Conservation (phyloP, 2,113 vertebrate genomes). For the Dascyllus trimaculatus region DNA sequence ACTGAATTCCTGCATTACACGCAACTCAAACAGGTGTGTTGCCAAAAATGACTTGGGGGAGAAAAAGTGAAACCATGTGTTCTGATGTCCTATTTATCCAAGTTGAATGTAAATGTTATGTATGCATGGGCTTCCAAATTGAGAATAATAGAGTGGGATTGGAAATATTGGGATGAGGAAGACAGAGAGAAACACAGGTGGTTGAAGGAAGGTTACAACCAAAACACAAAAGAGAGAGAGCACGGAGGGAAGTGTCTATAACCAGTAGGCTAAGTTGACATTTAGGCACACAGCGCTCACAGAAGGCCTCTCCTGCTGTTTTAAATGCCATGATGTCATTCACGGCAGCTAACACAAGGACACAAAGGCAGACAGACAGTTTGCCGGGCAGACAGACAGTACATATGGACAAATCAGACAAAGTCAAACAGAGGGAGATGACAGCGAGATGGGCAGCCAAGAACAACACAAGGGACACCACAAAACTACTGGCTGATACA, state of each 20-base stretch:
- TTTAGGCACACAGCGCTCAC: slow-evolving; percentile 60
- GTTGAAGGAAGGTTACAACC: slow-evolving; percentile 14
- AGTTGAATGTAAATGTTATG: too few species aligned
- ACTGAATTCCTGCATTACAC: too few species aligned
- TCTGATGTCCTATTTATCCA: too few species aligned
- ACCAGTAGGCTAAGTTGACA: slow-evolving; percentile 71
- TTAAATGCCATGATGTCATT: slow-evolving; percentile 74
- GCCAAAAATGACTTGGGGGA: too few species aligned
- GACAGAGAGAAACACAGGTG: slow-evolving; percentile 24
- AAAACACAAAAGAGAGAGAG: slow-evolving; percentile 29
- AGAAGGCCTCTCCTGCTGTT: slow-evolving; percentile 58
- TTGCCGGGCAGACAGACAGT: slow-evolving; percentile 18
- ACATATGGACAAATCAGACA: slow-evolving; percentile 30
- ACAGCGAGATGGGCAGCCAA: slow-evolving; percentile 30
- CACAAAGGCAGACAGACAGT: slow-evolving; percentile 32
- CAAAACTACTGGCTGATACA: slow-evolving; percentile 1
- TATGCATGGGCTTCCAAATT: too few species aligned
- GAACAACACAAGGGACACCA: slow-evolving; percentile 33
- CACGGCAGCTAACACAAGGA: slow-evolving; percentile 48
- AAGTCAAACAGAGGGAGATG: slow-evolving; percentile 26
- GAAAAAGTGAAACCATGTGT: too few species aligned
- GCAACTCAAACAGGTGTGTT: too few species aligned
- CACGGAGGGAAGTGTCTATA: slow-evolving; percentile 7
- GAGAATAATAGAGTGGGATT: too few species aligned
- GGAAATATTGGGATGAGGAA: too few species aligned